Percentiles rank a stretch among this genome's conserved stretches.
Conservation (phyloP, 2,113 vertebrate species). For the Melanotaenia duboulayi region DNA sequence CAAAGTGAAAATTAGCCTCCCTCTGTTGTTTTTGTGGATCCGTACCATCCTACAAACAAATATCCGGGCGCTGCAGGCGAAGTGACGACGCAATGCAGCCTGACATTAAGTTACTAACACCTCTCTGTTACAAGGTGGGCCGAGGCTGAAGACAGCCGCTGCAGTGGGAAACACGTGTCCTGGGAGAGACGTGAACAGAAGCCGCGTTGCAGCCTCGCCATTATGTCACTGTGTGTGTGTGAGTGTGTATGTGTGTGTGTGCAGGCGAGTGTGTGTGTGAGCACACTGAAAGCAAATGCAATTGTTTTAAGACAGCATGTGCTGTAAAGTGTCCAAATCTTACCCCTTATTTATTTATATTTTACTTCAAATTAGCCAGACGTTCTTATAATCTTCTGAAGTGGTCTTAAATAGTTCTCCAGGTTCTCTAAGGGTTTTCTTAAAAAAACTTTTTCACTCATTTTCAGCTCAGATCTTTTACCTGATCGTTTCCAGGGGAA, state of each 20-base stretch:
- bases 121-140: slow-evolving; percentile 28
- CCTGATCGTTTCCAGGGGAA: no score
- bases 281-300: background rate
- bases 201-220: slow-evolving; percentile 10
- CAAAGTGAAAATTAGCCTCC: background rate
- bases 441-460: no score
- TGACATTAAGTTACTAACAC: slow-evolving; percentile 28
- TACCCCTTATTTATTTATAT: background rate
- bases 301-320: background rate
- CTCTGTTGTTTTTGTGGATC: background rate
- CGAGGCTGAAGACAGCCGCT: slow-evolving; percentile 25
- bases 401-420: background rate
- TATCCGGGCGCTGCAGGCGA: slow-evolving; percentile 12
- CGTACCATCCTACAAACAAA: background rate
- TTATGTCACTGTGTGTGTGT: background rate
- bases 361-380: background rate
- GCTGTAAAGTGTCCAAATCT: no score
- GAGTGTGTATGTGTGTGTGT: background rate
- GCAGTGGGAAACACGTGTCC: slow-evolving; percentile 44
- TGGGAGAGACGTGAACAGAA: slow-evolving; percentile 35
- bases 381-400: background rate
- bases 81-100: slow-evolving; percentile 4
- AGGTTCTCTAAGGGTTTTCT: background rate
- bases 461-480: no score
- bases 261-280: background rate